Evolutionary conservation across 2,888 invertebrate genomes (phyloP), one percentile per base, ranked within the genome.

Genomic region (Eurytoma californica): DNA sequence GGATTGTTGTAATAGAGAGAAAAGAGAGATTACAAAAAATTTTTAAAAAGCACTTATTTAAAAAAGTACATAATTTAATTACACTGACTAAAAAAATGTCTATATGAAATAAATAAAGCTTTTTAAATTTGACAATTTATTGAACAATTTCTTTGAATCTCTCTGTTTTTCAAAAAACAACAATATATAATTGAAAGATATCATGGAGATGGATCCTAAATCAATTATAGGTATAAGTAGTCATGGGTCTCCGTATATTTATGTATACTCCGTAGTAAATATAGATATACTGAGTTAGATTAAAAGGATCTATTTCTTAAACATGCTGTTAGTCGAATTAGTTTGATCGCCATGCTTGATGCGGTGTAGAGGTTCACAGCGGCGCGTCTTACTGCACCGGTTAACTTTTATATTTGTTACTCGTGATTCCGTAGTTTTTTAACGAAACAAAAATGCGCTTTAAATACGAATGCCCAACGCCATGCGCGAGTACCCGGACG

Each of bases 371-470:
- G 72, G 55, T 79, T 79, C 28, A 47, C 60, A 77, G 53, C 58
- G 61, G 47, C 63, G 72, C 61, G 39, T 72, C 58, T 58, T 18
- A 67, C 72, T 81, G 72, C 75, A 77, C 68, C 61, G 76, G 80
- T 83, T 84, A 82, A 85, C 83, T 86, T 87, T 87, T 86, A 82
- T 87, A 86, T 86, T 83, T 82, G 84, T 85, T 85, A 85, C 82
- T 85, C 84, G 83, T 83, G 82, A 85, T 85, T 87, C 85, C 85
- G 83, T 85, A 85, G 83, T 86, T 86, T 85, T 83, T 84, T 84
- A 84, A 72, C 20, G 47, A 73, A 61, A 69, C 49, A 69, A 65
- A 80, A 79, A 83, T 78, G 72, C 76, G 80, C 82, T 75, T 76
- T 82, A 72, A 81, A 79, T 70, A 79, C 72, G 58, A 82, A 81